A percentile compares a stretch with the other conserved stretches of the same genome.
These are phyloP conservation scores for Venustaconcha ellipsiformis DNA, from an alignment of 1,140 invertebrate species.

Conservation along the genomic window DNA sequence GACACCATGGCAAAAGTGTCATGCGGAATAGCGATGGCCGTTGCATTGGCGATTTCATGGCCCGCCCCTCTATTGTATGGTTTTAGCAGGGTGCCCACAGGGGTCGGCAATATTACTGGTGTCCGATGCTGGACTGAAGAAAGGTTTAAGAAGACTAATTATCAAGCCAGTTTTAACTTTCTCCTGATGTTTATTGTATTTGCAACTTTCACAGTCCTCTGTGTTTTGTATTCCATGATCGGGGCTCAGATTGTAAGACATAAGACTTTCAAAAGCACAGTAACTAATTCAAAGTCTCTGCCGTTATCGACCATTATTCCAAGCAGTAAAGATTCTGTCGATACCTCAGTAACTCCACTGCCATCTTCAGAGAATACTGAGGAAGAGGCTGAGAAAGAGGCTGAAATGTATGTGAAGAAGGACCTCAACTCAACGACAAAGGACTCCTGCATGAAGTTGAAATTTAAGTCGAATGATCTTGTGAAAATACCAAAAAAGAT, in stretches of 20 bases:
- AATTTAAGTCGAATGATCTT: too few species aligned
- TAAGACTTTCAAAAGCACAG: conserved; percentile 27
- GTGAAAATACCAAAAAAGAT: too few species aligned
- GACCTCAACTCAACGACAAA: too few species aligned
- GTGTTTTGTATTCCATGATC: conserved; percentile 40
- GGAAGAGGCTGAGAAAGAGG: too few species aligned
- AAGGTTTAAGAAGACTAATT: conserved; percentile 18
- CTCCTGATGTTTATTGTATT: too few species aligned
- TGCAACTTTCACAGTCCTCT: conserved; percentile 2
- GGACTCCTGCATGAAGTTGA: too few species aligned
- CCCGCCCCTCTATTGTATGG: conserved; percentile 43
- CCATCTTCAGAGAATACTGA: too few species aligned
- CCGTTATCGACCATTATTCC: too few species aligned
- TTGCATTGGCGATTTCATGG: conserved; percentile 42
- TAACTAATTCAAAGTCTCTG: conserved; percentile 1
- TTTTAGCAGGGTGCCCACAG: conserved; percentile 4
- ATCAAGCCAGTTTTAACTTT: too few species aligned
- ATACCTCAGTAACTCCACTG: too few species aligned
- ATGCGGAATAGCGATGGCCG: conserved; percentile 19
- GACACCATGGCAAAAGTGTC: conserved; percentile 26
- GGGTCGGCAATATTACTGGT: conserved; percentile 5
- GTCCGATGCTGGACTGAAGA: conserved; percentile 31
- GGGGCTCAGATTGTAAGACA: conserved; percentile 36
- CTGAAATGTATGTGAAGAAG: too few species aligned
- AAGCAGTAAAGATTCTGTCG: too few species aligned